A percentile compares a stretch with the other conserved stretches of the same genome.
Evolutionary conservation across 1,140 invertebrate species (phyloP).

Genomic region (Danaus plexippus): DNA sequence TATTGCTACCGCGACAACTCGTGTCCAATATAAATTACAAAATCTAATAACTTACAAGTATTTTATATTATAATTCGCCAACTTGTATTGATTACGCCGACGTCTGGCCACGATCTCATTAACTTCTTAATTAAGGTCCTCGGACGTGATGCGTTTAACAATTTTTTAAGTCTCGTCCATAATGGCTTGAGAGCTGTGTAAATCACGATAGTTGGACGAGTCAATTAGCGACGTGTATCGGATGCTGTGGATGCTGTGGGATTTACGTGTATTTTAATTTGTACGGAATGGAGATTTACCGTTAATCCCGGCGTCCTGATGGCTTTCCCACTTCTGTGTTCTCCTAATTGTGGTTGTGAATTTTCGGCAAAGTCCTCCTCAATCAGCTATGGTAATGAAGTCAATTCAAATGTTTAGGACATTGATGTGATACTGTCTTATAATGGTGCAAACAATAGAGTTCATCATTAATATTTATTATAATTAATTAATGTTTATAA

Average conservation of each 20-base stretch:
- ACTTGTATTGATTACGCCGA: slow-evolving; percentile 46
- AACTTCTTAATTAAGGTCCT: slow-evolving; percentile 63
- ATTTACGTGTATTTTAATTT: slow-evolving; percentile 41
- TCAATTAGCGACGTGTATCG: slow-evolving; percentile 46
- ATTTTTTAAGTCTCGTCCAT: slow-evolving; percentile 33
- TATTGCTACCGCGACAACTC: no score
- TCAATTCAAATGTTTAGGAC: slow-evolving; percentile 29
- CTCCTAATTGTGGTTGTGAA: slow-evolving; percentile 40
- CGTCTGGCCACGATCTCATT: slow-evolving; percentile 53
- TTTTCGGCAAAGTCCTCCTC: slow-evolving; percentile 42
- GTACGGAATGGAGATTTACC: slow-evolving; percentile 16
- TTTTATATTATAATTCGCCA: slow-evolving; percentile 47
- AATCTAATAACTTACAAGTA: slow-evolving; percentile 13
- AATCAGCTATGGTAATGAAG: slow-evolving; percentile 64
- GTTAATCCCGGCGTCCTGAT: slow-evolving; percentile 35
- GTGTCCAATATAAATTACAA: not conserved
- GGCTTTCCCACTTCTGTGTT: slow-evolving; percentile 23
- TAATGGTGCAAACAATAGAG: no score
- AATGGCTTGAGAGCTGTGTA: slow-evolving; percentile 21
- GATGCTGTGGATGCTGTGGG: slow-evolving; percentile 37
- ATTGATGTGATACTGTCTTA: no score
- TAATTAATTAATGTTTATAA: no score
- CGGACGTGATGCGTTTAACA: slow-evolving; percentile 44
- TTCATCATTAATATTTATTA: no score
- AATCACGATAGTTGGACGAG: slow-evolving; percentile 22